Evolutionary conservation across 2,888 invertebrate genomes (phyloP).

Genomic region (Magallana nippona): DNA sequence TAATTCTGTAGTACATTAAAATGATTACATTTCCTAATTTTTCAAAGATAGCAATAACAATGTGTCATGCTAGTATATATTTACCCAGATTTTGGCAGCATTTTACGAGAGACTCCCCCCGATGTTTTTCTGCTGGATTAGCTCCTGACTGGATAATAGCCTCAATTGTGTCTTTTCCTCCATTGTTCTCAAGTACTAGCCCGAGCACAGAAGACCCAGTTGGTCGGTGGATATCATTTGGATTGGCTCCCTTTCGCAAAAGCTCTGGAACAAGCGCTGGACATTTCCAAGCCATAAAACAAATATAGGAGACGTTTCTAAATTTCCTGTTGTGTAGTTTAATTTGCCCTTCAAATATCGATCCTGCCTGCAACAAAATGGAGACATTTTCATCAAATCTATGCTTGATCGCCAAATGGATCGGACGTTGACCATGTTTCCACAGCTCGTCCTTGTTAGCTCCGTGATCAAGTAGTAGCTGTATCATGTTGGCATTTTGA

Average conservation of each 20-base stretch:
- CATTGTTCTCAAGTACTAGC: neutral
- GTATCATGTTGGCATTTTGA: neutral
- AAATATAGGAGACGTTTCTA: neutral
- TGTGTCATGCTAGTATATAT: neutral
- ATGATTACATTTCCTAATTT: no score
- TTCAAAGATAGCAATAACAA: no score
- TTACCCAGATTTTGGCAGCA: constrained; percentile 26
- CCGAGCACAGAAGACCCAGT: neutral
- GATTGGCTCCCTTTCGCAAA: constrained; percentile 8
- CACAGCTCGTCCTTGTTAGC: neutral
- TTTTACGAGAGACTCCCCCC: constrained; percentile 5
- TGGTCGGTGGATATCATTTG: neutral
- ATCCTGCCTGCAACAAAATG: neutral
- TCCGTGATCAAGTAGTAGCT: neutral
- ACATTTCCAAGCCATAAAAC: constrained; percentile 2
- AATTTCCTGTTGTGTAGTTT: neutral
- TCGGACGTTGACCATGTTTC: neutral
- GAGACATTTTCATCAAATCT: neutral
- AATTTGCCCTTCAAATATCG: neutral
- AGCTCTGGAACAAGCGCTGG: constrained; percentile 15
- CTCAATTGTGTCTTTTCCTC: neutral
- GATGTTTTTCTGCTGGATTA: neutral
- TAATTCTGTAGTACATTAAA: no score
- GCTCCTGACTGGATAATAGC: constrained; percentile 25
- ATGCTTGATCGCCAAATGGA: neutral